Percentiles rank a stretch among this genome's conserved stretches.
Evolutionary conservation across 2,888 invertebrate genomes (phyloP).

Genomic region (Drosophila melanocephala): DNA sequence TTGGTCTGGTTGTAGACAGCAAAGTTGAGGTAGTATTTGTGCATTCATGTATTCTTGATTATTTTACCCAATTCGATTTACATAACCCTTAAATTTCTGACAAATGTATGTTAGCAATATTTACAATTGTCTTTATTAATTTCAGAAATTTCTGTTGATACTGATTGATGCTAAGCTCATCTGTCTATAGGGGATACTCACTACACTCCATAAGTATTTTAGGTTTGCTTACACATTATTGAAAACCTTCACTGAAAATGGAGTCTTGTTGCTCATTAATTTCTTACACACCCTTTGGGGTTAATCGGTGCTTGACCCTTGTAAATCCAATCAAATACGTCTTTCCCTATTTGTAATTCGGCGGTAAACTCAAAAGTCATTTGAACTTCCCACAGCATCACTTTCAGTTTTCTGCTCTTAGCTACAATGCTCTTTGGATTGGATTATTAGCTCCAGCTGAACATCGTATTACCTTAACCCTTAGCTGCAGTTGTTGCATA

Average conservation of each 20-base stretch:
- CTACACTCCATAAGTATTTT: background rate
- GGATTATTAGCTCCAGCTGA: background rate
- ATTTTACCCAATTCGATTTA: background rate
- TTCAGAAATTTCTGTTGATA: background rate
- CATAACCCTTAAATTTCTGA: background rate
- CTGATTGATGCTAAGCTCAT: background rate
- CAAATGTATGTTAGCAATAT: background rate
- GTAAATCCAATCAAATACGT: background rate
- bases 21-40: background rate
- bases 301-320: background rate
- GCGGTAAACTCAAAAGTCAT: background rate
- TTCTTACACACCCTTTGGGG: background rate
- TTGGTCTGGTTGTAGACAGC: background rate
- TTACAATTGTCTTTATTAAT: background rate
- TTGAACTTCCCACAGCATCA: background rate
- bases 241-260: background rate
- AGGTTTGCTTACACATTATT: background rate
- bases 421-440: background rate
- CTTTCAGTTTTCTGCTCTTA: background rate
- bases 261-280: background rate
- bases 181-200: background rate
- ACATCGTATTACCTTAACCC: constrained; percentile 2
- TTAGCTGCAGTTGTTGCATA: constrained; percentile 39
- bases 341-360: background rate
- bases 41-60: background rate